These are phyloP conservation scores for Bombyx mandarina DNA, from an alignment of 1,140 invertebrate species.

Conservation along the genomic window DNA sequence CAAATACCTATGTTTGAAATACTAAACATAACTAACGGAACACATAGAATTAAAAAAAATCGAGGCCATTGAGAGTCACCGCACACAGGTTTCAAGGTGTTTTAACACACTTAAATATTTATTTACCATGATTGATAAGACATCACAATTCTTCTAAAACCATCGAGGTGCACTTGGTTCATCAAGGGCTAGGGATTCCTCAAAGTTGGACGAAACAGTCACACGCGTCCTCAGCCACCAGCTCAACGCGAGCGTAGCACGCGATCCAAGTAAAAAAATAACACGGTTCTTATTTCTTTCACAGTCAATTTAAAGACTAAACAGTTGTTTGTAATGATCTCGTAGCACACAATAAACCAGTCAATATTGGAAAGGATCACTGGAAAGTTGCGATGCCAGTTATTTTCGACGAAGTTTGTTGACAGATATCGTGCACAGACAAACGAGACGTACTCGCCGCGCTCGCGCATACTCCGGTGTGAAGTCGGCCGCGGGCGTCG, in stretches of 20 bases:
- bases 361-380: constrained; percentile 47
- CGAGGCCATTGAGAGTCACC: neutral
- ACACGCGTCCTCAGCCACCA: constrained; percentile 53
- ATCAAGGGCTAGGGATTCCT: constrained; percentile 41
- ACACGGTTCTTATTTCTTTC: constrained; percentile 48
- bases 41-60: neutral
- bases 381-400: constrained; percentile 35
- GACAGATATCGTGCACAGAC: constrained; percentile 52
- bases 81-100: neutral
- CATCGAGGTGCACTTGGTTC: constrained; percentile 32
- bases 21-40: constrained; percentile 1
- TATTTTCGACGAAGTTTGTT: constrained; percentile 62
- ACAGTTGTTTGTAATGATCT: constrained; percentile 29
- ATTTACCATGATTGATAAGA: constrained; percentile 52
- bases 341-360: constrained; percentile 46
- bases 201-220: constrained; percentile 52
- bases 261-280: constrained; percentile 68
- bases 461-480: constrained; percentile 64
- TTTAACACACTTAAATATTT: constrained; percentile 21
- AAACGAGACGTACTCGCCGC: constrained; percentile 58
- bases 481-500: constrained; percentile 55
- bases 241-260: constrained; percentile 51
- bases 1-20: no score
- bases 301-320: constrained; percentile 39
- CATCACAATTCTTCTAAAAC: constrained; percentile 43